phyloP scores from a whole-genome alignment of 2,113 vertebrate species.

The Mus musculus region DNA sequence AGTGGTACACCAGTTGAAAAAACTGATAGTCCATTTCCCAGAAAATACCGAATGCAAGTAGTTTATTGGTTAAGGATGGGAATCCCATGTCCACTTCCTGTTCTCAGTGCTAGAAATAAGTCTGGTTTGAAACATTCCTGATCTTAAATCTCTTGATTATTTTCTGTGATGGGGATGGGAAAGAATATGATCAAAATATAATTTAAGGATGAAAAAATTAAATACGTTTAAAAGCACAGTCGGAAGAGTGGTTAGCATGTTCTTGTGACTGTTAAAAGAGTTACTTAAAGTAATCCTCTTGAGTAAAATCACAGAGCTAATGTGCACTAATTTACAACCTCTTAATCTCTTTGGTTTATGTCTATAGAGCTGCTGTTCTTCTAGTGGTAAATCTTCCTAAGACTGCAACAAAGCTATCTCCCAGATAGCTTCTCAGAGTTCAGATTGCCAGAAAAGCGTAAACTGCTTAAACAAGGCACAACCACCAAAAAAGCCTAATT shows the following conservation, averaged over 20 bases:
- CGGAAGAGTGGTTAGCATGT: constrained; percentile 41
- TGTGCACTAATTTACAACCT: constrained; percentile 59
- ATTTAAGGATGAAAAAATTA: background rate
- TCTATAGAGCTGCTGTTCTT: constrained; percentile 23
- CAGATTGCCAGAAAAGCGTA: background rate
- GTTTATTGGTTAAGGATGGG: background rate
- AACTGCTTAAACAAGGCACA: background rate
- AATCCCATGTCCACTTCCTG: too few species aligned
- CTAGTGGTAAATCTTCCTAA: constrained; percentile 51
- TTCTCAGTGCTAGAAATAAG: background rate
- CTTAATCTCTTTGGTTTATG: constrained; percentile 31
- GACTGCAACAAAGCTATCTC: background rate
- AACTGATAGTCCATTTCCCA: background rate
- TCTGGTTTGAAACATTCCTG: background rate
- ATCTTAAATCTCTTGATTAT: background rate
- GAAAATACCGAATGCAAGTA: background rate
- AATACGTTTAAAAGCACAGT: background rate
- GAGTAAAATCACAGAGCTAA: constrained; percentile 74
- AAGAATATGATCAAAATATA: background rate
- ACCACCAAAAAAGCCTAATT: background rate
- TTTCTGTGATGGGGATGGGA: background rate
- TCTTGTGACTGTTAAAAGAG: constrained; percentile 72
- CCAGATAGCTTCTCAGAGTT: constrained; percentile 3
- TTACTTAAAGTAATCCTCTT: constrained; percentile 74
- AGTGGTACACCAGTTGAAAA: background rate